Evolutionary conservation across 2,797 vertebrate species (phyloP).

Genomic region (Sebastes trivittatus): DNA sequence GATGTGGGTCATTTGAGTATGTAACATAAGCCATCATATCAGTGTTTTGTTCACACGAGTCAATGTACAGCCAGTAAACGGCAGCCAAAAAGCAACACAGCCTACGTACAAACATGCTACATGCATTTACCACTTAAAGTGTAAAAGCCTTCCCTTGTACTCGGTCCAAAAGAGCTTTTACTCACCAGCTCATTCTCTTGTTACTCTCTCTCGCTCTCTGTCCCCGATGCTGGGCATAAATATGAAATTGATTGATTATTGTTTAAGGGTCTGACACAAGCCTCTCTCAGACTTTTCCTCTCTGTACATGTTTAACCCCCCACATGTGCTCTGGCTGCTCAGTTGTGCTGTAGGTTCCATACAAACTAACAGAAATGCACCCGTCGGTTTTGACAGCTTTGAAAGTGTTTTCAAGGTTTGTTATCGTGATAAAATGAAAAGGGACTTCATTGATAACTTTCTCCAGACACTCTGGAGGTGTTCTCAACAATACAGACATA

Average conservation of each 20-base stretch:
- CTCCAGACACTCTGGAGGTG: not conserved
- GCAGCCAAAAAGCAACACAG: not conserved
- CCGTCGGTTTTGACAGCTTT: not conserved
- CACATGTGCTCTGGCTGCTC: not conserved
- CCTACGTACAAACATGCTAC: constrained; percentile 41
- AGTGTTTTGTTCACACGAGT: not conserved
- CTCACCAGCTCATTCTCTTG: constrained; percentile 39
- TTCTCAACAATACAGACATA: too few relatives aligned
- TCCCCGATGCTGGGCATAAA: constrained; percentile 43
- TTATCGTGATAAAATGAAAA: not conserved
- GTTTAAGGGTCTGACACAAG: constrained; percentile 64
- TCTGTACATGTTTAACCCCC: not conserved
- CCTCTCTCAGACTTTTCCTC: constrained; percentile 10
- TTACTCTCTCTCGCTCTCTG: constrained; percentile 3
- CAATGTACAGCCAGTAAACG: constrained; percentile 8
- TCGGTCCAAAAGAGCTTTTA: constrained; percentile 83
- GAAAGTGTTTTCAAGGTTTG: not conserved
- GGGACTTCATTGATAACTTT: not conserved
- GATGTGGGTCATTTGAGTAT: not conserved
- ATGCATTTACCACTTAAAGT: constrained; percentile 70
- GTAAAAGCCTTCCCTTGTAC: constrained; percentile 82
- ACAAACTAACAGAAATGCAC: not conserved
- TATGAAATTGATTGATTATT: constrained; percentile 69
- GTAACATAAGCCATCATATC: constrained; percentile 6
- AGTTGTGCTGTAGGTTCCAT: not conserved